These are phyloP conservation scores for Heterodera carotae DNA, from an alignment of 1,140 invertebrate genomes.

Conservation along the genomic window DNA sequence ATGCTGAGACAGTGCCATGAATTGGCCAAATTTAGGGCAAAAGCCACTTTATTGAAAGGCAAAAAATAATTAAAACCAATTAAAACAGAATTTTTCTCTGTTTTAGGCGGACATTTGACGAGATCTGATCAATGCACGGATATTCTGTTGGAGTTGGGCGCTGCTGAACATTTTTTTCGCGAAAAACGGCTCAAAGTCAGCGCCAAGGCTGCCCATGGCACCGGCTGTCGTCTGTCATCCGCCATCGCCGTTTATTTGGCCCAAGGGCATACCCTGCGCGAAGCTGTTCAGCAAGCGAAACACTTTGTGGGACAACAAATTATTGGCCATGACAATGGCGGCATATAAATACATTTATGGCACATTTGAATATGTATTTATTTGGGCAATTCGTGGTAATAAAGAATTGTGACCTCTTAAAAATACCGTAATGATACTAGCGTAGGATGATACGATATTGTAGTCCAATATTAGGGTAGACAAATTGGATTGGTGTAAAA, in stretches of 20 bases:
- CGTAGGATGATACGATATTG: too few species aligned
- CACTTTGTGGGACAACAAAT: neutral
- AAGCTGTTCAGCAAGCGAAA: neutral
- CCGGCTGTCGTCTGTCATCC: constrained; percentile 21
- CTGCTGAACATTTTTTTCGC: neutral
- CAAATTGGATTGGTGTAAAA: too few species aligned
- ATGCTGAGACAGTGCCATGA: neutral
- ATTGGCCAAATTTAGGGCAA: neutral
- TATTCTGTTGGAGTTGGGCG: neutral
- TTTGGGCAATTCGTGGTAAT: too few species aligned
- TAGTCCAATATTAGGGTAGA: too few species aligned
- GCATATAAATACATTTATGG: too few species aligned
- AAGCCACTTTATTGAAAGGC: constrained; percentile 29
- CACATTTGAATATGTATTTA: too few species aligned
- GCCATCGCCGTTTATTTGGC: constrained; percentile 15
- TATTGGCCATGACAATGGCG: neutral
- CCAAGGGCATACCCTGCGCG: neutral
- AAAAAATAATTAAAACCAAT: neutral
- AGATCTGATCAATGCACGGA: neutral
- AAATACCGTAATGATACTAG: too few species aligned
- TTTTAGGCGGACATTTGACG: constrained; percentile 6
- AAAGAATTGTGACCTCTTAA: too few species aligned
- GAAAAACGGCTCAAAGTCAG: neutral
- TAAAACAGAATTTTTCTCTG: neutral
- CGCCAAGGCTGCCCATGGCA: constrained; percentile 10